These are phyloP conservation scores for Pelobates cultripes DNA, from an alignment of 2,797 vertebrate genomes.

Conservation along the genomic window DNA sequence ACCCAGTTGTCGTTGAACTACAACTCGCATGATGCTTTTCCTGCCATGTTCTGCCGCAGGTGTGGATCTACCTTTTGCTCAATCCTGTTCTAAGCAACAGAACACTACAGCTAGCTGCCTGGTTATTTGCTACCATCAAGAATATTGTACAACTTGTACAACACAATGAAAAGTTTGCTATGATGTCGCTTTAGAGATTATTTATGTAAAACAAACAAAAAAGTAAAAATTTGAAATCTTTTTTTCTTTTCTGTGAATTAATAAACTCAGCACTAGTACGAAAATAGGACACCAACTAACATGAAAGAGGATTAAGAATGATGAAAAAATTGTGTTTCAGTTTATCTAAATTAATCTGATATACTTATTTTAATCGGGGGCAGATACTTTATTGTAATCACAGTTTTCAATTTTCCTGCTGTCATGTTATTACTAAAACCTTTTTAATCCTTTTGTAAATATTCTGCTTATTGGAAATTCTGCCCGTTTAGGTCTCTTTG, in stretches of 20 bases:
- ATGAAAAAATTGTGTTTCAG: constrained; percentile 51
- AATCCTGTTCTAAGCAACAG: too few species aligned
- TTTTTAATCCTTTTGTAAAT: constrained; percentile 42
- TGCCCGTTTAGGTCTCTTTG: background rate
- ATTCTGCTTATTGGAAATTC: constrained; percentile 4
- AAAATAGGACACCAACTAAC: constrained; percentile 42
- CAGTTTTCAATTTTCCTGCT: constrained; percentile 46
- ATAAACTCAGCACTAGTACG: constrained; percentile 17
- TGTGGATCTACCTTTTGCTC: too few species aligned
- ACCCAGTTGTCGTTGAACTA: too few species aligned
- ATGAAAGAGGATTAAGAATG: constrained; percentile 38
- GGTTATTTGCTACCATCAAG: too few species aligned
- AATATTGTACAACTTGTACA: too few species aligned
- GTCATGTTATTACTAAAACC: constrained; percentile 46
- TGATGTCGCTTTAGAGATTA: too few species aligned
- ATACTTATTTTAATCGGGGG: constrained; percentile 39
- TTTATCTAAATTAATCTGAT: constrained; percentile 54
- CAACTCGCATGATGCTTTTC: too few species aligned
- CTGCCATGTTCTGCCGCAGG: too few species aligned
- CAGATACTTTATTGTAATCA: constrained; percentile 38
- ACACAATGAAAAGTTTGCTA: too few species aligned
- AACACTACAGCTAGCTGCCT: too few species aligned
- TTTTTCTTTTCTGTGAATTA: constrained; percentile 14
- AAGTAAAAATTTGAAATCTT: background rate
- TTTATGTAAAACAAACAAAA: too few species aligned